Evolutionary conservation across 1,140 invertebrate species (phyloP), one percentile per base, ranked within the genome.

Genomic region (Heliconius nattereri): DNA sequence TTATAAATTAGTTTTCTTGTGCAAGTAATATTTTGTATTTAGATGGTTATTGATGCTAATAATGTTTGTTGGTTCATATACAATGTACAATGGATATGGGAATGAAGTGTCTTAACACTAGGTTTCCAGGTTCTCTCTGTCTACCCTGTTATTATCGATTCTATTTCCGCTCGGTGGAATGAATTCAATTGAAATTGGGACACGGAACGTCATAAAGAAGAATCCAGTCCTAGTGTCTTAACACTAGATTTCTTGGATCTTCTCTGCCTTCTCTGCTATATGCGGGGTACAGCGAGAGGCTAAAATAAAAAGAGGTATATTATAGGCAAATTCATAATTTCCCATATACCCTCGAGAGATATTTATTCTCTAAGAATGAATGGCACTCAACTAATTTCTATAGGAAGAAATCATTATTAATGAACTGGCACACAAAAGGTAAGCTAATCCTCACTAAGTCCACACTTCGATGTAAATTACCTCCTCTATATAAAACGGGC

Each of bases 391-490:
- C 23, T 66, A 66, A 66, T 66, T 66, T 66, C 60, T 66, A 26
- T 13, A 66, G 60, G 26, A 66, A 66, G 9, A 66, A 26, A 13
- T 29, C 9, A 66, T 26, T 29, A 66, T 66, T 26, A 66, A 66
- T 66, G 60, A 66, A 66, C 26, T 26, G 23, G 11, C 13, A 66
- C 60, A 66, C 60, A 66, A 66, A 29, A 66, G 54, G 54, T 60
- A 26, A 66, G 60, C 26, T 66, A 66, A 66, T 66, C 60, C 60
- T 26, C 26, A 66, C 60, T 29, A 29, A 66, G 60, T 29, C 60
- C 60, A 66, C 29, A 66, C 60, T 66, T 66, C 60, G 60, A 66
- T 66, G 60, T 29, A 66, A 66, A 66, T 66, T 66, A 66, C 60
- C 23, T 26, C n/a, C 7, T 9, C 11, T 29, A 66, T 13, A 66